These are phyloP conservation scores for Tiphia femorata DNA, from an alignment of 2,888 invertebrate species.

Conservation along the genomic window DNA sequence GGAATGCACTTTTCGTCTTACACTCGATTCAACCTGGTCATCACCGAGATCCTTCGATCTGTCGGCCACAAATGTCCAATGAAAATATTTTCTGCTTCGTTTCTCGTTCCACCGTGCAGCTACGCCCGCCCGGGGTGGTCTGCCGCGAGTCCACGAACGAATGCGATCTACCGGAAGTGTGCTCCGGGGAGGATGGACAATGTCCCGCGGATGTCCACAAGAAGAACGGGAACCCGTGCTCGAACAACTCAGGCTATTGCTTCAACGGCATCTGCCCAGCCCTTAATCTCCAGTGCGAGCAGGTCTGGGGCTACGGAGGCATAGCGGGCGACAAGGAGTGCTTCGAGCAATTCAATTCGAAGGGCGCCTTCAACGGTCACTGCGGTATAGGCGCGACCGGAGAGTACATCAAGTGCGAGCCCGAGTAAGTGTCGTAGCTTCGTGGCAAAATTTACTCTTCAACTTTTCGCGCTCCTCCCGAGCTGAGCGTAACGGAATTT, in stretches of 20 bases:
- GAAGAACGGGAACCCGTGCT: constrained; percentile 93
- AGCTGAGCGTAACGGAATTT: too few relatives aligned
- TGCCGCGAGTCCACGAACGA: constrained; percentile 92
- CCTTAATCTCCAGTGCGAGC: constrained; percentile 87
- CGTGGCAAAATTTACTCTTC: too few relatives aligned
- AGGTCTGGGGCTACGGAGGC: constrained; percentile 93
- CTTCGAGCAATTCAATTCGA: constrained; percentile 95
- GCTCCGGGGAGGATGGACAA: constrained; percentile 88
- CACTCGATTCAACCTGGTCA: too few relatives aligned
- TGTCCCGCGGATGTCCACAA: constrained; percentile 92
- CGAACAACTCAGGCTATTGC: constrained; percentile 81
- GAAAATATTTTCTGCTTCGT: too few relatives aligned
- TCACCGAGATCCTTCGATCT: too few relatives aligned
- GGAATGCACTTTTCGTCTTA: too few relatives aligned
- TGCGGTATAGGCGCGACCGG: constrained; percentile 87
- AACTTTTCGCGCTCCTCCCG: too few relatives aligned
- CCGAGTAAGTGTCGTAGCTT: constrained; percentile 87
- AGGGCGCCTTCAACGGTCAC: constrained; percentile 95
- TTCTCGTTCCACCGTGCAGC: too few relatives aligned
- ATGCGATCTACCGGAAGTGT: constrained; percentile 96
- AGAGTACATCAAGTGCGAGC: constrained; percentile 87
- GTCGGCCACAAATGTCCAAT: too few relatives aligned
- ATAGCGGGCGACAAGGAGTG: constrained; percentile 87
- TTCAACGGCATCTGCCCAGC: constrained; percentile 94
- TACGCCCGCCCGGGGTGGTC: constrained; percentile 80